phyloP scores from a whole-genome alignment of 2,797 vertebrate species.

The Geotrypetes seraphini region DNA sequence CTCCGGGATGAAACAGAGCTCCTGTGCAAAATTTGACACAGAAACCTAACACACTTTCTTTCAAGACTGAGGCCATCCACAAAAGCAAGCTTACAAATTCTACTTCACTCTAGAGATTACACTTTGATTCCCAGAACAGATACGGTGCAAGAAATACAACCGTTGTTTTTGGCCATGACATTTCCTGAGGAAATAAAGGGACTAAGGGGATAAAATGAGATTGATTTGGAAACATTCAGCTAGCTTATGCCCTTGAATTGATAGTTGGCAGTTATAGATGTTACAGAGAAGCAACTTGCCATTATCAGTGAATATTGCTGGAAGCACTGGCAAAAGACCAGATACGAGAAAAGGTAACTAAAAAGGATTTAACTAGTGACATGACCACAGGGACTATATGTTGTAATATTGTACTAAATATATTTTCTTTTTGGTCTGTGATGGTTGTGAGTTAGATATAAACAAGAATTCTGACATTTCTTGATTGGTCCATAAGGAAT shows the following conservation, averaged over 20 bases:
- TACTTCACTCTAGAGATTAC: not conserved
- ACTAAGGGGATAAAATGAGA: conserved; percentile 6
- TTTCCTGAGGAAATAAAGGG: conserved; percentile 13
- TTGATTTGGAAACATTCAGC: conserved; percentile 1
- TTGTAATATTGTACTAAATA: too few relatives aligned
- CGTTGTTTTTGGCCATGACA: conserved; percentile 6
- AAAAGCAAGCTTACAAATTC: not conserved
- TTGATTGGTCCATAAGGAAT: too few relatives aligned
- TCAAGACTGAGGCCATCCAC: conserved; percentile 1
- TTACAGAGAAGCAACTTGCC: conserved; percentile 1
- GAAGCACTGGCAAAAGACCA: not conserved
- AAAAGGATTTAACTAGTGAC: not conserved
- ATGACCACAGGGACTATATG: too few relatives aligned
- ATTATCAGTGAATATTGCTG: not conserved
- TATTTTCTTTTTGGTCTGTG: too few relatives aligned
- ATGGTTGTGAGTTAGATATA: too few relatives aligned
- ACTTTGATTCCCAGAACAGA: conserved; percentile 1
- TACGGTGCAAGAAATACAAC: conserved; percentile 6
- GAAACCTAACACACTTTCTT: conserved; percentile 16
- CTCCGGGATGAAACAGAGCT: not conserved
- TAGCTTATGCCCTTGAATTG: conserved; percentile 7
- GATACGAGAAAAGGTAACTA: not conserved
- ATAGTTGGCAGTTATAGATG: not conserved
- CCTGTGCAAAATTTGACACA: not conserved
- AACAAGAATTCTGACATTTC: too few relatives aligned